Evolutionary conservation across 2,888 invertebrate species (phyloP).

Genomic region (Sminthurides aquaticus): DNA sequence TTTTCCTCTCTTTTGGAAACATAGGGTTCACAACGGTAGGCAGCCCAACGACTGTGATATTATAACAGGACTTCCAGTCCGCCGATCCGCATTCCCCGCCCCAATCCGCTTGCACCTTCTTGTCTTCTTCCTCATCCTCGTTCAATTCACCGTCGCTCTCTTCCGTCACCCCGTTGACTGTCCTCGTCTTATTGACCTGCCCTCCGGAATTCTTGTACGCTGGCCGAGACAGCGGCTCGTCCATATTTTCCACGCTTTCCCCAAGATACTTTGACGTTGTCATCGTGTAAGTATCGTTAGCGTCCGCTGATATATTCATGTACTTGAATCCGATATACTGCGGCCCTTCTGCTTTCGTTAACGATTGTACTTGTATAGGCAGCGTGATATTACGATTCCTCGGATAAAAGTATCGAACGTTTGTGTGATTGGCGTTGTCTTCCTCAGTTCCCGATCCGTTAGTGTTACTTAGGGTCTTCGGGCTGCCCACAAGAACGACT

Average conservation of each 20-base stretch:
- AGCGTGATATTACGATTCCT: neutral
- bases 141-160: neutral
- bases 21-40: neutral
- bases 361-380: conserved; percentile 7
- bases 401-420: neutral
- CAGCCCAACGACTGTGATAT: conserved; percentile 13
- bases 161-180: neutral
- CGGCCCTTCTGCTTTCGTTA: conserved; percentile 9
- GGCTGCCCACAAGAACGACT: no score
- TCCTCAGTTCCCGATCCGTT: neutral
- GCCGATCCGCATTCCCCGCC: conserved; percentile 11
- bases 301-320: neutral
- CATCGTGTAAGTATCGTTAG: neutral
- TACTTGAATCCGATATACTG: conserved; percentile 15
- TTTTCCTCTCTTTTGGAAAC: conserved; percentile 13
- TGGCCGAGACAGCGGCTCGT: neutral
- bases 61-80: conserved; percentile 19
- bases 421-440: neutral
- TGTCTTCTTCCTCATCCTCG: conserved; percentile 15
- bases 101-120: conserved; percentile 16
- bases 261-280: conserved; percentile 2
- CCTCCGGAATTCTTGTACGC: neutral
- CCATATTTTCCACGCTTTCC: conserved; percentile 13
- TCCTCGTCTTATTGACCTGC: neutral
- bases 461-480: no score